These are phyloP conservation scores for Gastrophysa polygoni DNA, from an alignment of 2,888 invertebrate genomes.

Conservation along the genomic window DNA sequence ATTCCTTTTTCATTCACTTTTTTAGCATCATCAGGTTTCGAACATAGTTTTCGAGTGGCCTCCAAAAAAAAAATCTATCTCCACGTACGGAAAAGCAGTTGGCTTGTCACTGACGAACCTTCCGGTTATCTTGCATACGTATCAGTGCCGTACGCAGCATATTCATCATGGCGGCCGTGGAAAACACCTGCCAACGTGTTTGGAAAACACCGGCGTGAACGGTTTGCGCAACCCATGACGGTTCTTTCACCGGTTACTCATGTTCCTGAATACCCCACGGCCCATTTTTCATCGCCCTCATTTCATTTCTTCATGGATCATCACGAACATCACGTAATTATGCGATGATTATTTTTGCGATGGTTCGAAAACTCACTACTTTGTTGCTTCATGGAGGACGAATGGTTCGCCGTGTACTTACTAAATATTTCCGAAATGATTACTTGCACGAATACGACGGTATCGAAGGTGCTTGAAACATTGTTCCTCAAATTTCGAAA, in stretches of 20 bases:
- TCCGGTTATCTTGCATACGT: slow-evolving; percentile 29
- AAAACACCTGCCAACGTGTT: slow-evolving; percentile 40
- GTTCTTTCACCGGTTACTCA: neutral
- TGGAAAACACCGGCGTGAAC: neutral
- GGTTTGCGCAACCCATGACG: neutral
- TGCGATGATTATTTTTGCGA: neutral
- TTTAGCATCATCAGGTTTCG: too few species aligned
- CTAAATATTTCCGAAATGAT: too few species aligned
- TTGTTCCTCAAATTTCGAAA: too few species aligned
- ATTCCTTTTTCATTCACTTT: too few species aligned
- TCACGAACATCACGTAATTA: neutral
- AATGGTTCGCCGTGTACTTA: too few species aligned
- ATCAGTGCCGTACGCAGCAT: slow-evolving; percentile 35
- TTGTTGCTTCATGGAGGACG: too few species aligned
- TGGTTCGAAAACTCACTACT: too few species aligned
- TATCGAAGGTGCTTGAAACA: too few species aligned
- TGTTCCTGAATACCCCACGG: neutral
- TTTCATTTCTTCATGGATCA: neutral
- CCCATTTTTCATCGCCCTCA: neutral
- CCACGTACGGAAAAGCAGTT: slow-evolving; percentile 21
- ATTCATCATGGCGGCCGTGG: slow-evolving; percentile 42
- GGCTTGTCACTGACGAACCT: slow-evolving; percentile 28
- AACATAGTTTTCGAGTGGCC: neutral
- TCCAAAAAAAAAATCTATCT: neutral
- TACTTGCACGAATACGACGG: too few species aligned